phyloP scores from a whole-genome alignment of 2,888 invertebrate genomes.

The Athetis lepigone region DNA sequence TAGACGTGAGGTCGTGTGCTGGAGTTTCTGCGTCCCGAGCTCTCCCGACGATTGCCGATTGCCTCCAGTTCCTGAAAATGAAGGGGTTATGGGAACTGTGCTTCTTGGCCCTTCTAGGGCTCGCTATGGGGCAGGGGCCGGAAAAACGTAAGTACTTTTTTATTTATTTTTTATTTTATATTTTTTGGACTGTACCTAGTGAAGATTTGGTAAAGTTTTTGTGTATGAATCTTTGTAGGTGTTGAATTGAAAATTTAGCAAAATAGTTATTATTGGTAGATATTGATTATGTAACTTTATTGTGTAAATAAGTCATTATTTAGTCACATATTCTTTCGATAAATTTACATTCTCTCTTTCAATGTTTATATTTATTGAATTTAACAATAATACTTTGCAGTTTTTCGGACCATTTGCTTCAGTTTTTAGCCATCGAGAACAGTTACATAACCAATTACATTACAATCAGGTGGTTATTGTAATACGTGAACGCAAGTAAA shows the following conservation, averaged over 20 bases:
- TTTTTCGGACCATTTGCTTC: conserved; percentile 12
- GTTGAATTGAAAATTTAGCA: not conserved
- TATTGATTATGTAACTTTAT: conserved; percentile 18
- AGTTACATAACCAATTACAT: conserved; percentile 23
- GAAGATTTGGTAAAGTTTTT: not conserved
- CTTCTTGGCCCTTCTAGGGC: conserved; percentile 54
- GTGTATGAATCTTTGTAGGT: not conserved
- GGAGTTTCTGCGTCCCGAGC: conserved; percentile 59
- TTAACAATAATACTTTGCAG: no score
- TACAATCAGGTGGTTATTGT: not conserved
- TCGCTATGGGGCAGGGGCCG: conserved; percentile 61
- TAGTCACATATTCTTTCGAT: no score
- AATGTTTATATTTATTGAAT: no score
- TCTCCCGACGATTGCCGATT: conserved; percentile 53
- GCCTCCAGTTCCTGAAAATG: conserved; percentile 57
- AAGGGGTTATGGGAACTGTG: conserved; percentile 61
- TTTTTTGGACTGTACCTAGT: not conserved
- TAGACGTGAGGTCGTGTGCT: conserved; percentile 77
- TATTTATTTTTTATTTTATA: not conserved
- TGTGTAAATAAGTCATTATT: no score
- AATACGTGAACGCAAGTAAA: conserved; percentile 16
- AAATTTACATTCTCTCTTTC: no score
- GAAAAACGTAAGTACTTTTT: conserved; percentile 64
- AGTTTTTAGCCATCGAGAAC: not conserved
- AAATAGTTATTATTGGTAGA: no score